phyloP scores from a whole-genome alignment of 2,888 invertebrate species.

The Cheilosia vernalis region DNA sequence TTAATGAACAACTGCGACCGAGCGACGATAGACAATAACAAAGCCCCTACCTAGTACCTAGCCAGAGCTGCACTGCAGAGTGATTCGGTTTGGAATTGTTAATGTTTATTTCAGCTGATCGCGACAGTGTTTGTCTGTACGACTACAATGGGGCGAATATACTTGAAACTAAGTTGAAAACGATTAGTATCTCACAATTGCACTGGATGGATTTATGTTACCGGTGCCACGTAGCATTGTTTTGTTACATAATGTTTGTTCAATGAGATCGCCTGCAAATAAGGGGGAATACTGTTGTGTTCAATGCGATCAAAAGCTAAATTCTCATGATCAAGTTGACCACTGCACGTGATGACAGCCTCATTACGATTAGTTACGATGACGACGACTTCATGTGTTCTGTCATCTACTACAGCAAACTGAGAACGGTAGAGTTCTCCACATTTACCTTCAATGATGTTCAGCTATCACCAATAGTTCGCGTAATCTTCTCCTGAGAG shows the following conservation, averaged over 20 bases:
- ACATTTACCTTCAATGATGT: too few relatives aligned
- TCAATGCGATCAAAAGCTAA: conserved; percentile 4
- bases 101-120: conserved; percentile 50
- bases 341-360: too few relatives aligned
- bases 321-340: too few relatives aligned
- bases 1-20: conserved; percentile 34
- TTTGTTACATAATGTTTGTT: conserved; percentile 17
- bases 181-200: conserved; percentile 37
- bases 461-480: too few relatives aligned
- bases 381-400: too few relatives aligned
- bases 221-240: conserved; percentile 52
- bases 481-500: too few relatives aligned
- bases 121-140: background rate
- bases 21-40: conserved; percentile 34
- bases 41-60: background rate
- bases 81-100: conserved; percentile 40
- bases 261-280: conserved; percentile 17
- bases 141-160: conserved; percentile 7
- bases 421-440: too few relatives aligned
- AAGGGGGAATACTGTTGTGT: background rate
- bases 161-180: background rate
- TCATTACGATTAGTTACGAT: too few relatives aligned
- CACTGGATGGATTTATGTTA: conserved; percentile 57
- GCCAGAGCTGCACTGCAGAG: background rate
- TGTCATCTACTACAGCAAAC: too few relatives aligned